A percentile compares a stretch with the other conserved stretches of the same genome.
These are phyloP conservation scores for Phortica okadai DNA, from an alignment of 2,888 invertebrate species.

Conservation along the genomic window DNA sequence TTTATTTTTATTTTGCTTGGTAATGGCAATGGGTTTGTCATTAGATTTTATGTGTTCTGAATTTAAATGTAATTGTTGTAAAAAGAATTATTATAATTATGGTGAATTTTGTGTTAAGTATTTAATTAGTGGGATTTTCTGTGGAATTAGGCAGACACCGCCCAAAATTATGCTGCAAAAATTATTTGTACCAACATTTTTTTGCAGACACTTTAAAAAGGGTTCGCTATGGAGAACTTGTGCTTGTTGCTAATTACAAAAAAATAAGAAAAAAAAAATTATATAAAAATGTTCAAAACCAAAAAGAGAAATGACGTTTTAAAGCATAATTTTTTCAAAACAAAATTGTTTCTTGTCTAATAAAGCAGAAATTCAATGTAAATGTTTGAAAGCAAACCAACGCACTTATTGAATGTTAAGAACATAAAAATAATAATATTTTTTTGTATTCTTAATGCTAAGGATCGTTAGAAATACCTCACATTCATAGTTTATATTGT, in stretches of 20 bases:
- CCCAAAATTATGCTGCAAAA: constrained; percentile 7
- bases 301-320: too few species aligned
- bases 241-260: too few species aligned
- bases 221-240: too few species aligned
- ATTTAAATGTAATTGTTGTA: constrained; percentile 15
- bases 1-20: constrained; percentile 50
- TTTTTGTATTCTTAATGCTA: not conserved
- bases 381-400: too few species aligned
- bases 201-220: not conserved
- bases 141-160: not conserved
- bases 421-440: not conserved
- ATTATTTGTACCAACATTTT: not conserved
- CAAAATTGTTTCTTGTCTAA: too few species aligned
- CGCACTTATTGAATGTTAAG: not conserved
- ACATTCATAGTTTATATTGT: not conserved
- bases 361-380: too few species aligned
- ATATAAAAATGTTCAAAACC: too few species aligned
- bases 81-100: constrained; percentile 4
- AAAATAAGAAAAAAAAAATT: too few species aligned
- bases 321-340: too few species aligned
- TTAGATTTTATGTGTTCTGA: constrained; percentile 14
- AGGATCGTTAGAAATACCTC: not conserved
- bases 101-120: not conserved
- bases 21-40: not conserved
- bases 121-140: constrained; percentile 17